Conservation (phyloP, 2,888 invertebrate genomes). For the Drosophila fulvimacula region DNA sequence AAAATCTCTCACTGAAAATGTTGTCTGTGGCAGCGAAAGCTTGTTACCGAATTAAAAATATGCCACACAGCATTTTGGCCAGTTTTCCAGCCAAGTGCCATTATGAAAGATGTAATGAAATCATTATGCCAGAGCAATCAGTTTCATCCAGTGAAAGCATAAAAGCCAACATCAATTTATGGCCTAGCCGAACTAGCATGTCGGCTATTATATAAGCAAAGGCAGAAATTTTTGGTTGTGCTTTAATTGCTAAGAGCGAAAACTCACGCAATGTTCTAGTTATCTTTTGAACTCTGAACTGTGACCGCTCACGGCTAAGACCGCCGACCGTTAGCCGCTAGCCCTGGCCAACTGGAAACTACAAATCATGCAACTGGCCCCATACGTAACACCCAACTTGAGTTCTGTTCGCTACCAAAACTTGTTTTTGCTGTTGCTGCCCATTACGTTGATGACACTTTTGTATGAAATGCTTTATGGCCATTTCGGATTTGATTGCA, state of each 20-base stretch:
- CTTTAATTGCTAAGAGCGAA: slow-evolving; percentile 15
- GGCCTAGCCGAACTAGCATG: background rate
- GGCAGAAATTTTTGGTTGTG: background rate
- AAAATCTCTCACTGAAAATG: slow-evolving; percentile 58
- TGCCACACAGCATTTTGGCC: slow-evolving; percentile 47
- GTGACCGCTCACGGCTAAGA: slow-evolving; percentile 25
- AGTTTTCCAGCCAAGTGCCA: slow-evolving; percentile 59
- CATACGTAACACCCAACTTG: slow-evolving; percentile 26
- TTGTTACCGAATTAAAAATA: slow-evolving; percentile 71
- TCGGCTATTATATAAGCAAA: slow-evolving; percentile 60
- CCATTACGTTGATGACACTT: slow-evolving; percentile 56
- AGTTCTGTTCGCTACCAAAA: slow-evolving; percentile 48
- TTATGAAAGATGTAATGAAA: slow-evolving; percentile 69
- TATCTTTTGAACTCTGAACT: slow-evolving; percentile 39
- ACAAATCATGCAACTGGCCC: slow-evolving; percentile 6
- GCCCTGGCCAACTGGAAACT: slow-evolving; percentile 4
- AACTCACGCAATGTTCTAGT: slow-evolving; percentile 40
- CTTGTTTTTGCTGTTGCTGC: slow-evolving; percentile 46
- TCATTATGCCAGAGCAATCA: slow-evolving; percentile 52
- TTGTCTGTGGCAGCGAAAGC: slow-evolving; percentile 65
- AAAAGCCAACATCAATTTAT: slow-evolving; percentile 1
- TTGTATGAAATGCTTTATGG: slow-evolving; percentile 48
- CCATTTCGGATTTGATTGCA: slow-evolving; percentile 56
- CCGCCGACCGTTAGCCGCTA: slow-evolving; percentile 37
- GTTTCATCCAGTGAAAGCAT: slow-evolving; percentile 55